Evolutionary conservation across 2,888 invertebrate species (phyloP), one percentile per base, ranked within the genome.

Genomic region (Nasonia oneida): DNA sequence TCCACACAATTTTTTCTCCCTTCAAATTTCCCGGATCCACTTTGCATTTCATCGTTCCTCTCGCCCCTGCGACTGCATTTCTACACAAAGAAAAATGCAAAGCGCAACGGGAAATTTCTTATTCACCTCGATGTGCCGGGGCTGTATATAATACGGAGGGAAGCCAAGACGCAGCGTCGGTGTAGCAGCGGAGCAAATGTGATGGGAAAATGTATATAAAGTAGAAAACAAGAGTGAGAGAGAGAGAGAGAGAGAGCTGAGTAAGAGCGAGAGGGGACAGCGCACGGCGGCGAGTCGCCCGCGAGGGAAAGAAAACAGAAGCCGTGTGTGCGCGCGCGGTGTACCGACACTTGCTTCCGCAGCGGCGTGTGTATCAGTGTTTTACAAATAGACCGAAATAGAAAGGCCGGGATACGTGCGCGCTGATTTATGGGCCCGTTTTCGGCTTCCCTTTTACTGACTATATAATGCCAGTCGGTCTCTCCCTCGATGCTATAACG

Each of bases 331-430:
- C 37, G 4, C 29, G 37, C 37, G 53, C 74, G 57, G 67, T 14
- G 73, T 15, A 33, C 37, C 67, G 50, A 57, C 77, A 79, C 74
- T 79, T 79, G 64, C 61, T 74, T 15, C 61, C 14, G n/a, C 42
- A n/a, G 80, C 37, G 37, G 4, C 37, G 37, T 37, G 37, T 64
- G 81, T 77, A 82, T 83, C 82, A 86, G 82, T 86, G 85, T 77
- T 86, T 83, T 73, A 86, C 83, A 86, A 47, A 47, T 83, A 86
- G 77, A 86, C 83, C 53, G 83, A 86, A 86, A 86, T 86, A 83
- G 86, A 83, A 80, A 83, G 81, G 83, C 64, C 47, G 81, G 73
- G 67, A 29, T 47, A 5, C 0, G 64, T 64, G 86, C 61, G 64
- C 64, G 86, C 71, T 86, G 86, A 86, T 86, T 86, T 86, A 86